Base-by-base conservation (phyloP, 2,797 vertebrate genomes). In the Cuculus canorus region DNA sequence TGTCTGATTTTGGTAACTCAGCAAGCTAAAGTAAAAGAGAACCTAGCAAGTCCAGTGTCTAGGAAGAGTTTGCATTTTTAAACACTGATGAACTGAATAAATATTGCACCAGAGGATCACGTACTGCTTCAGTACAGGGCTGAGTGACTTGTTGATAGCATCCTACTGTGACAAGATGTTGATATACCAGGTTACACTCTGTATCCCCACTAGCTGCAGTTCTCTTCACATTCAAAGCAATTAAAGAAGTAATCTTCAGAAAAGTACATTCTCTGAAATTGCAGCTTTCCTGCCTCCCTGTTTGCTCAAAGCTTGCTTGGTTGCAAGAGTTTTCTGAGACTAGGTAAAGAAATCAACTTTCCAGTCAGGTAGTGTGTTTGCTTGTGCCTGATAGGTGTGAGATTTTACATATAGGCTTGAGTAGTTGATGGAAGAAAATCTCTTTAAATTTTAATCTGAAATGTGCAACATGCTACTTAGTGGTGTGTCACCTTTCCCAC, bases 31-130 rank as follows among this genome's bases (percentile, higher is more conserved):
- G 7, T 53, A 43, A 66, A 68, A 60, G 54, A 52, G 71, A 86
- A 64, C 10, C 16, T 54, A 41, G 28, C 0, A 0, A 84, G 59
- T 76, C 35, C 9, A 3, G 1, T 0, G 0, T 43, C 17, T 57
- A 61, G 22, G 3, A 73, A 39, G 25, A 7, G 3, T 56, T 57
- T 52, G n/a, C 32, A 7, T 82, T 82, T 78, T 75, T 47, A 65
- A 91, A 17, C 17, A 12, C 23, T 41, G 39, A 28, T 45, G 24
- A 77, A 32, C 66, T 61, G 45, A 65, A 47, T 70, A 76, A 92
- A 82, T 91, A 70, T 56, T 95, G 90, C 60, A 54, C 14, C 22
- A 52, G 56, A 76, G 81, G 57, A 73, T 92, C 61, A 17, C 2
- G 14, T 82, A 39, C 14, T 32, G 4, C 68, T 70, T 73, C 32